These are phyloP conservation scores for Drosophila funebris DNA, from an alignment of 1,140 invertebrate species.

Conservation along the genomic window DNA sequence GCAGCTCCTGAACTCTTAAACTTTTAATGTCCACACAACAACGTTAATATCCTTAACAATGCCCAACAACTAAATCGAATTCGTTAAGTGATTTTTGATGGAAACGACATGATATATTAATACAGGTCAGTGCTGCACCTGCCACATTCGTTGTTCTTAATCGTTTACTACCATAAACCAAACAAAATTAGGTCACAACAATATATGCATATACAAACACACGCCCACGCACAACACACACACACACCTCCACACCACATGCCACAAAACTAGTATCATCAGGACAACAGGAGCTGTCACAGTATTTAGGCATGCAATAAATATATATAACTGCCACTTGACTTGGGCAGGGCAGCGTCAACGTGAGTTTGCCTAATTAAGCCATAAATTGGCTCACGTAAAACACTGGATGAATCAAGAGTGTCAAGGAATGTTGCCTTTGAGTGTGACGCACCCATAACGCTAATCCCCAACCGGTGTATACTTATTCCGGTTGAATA, in stretches of 20 bases:
- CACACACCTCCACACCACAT: neutral
- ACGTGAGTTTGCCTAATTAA: conserved; percentile 69
- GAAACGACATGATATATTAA: conserved; percentile 40
- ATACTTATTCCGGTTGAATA: neutral
- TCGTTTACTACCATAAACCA: neutral
- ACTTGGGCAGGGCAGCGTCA: conserved; percentile 33
- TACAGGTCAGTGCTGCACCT: conserved; percentile 66
- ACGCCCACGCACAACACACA: neutral
- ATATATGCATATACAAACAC: conserved; percentile 4
- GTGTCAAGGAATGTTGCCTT: conserved; percentile 7
- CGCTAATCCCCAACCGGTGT: conserved; percentile 33
- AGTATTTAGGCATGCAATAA: conserved; percentile 38
- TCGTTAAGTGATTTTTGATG: conserved; percentile 39
- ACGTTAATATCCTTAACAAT: neutral
- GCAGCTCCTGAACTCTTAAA: neutral
- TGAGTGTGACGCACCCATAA: conserved; percentile 38
- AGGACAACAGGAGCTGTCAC: conserved; percentile 8
- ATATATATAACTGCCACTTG: conserved; percentile 43
- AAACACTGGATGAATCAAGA: conserved; percentile 17
- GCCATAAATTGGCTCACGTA: conserved; percentile 35
- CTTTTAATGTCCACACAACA: neutral
- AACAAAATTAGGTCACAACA: conserved; percentile 35
- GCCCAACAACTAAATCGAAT: conserved; percentile 10
- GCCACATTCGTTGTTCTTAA: conserved; percentile 18
- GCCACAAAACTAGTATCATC: neutral